Conservation (phyloP, 2,888 invertebrate species). For the Orchesellides sinensis region DNA sequence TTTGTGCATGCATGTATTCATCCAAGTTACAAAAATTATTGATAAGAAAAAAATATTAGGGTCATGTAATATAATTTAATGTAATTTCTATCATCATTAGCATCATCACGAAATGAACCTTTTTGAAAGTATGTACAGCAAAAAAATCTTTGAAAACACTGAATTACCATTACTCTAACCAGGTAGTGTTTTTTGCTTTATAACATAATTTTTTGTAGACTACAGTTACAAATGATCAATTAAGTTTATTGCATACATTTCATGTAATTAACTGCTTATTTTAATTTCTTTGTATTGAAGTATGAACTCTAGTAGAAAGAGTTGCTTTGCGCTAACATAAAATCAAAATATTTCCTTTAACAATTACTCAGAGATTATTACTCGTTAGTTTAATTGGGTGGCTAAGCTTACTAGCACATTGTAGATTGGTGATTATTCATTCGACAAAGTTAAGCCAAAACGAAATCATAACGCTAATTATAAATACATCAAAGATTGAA, state of each 20-base stretch:
- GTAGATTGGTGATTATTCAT: neutral
- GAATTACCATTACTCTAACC: too few relatives aligned
- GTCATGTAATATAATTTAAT: constrained; percentile 56
- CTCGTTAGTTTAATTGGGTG: too few relatives aligned
- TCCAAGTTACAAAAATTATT: neutral
- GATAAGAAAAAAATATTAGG: constrained; percentile 29
- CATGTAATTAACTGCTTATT: constrained; percentile 38
- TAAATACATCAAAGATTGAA: constrained; percentile 51
- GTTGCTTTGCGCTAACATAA: too few relatives aligned
- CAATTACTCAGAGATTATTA: too few relatives aligned
- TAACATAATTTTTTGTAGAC: neutral
- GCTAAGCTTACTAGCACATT: too few relatives aligned
- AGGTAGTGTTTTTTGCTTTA: too few relatives aligned
- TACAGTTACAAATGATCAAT: constrained; percentile 27
- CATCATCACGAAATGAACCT: constrained; percentile 6
- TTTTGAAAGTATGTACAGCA: constrained; percentile 14
- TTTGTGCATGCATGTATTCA: too few relatives aligned
- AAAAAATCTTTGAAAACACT: constrained; percentile 22
- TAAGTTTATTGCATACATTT: constrained; percentile 41
- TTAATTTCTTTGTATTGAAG: constrained; percentile 32
- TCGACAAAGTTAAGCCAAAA: too few relatives aligned
- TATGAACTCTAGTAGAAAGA: neutral
- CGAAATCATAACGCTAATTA: constrained; percentile 51
- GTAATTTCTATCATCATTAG: constrained; percentile 43
- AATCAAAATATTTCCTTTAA: too few relatives aligned